These are phyloP conservation scores for Sebastes taczanowskii DNA, from an alignment of 2,797 vertebrate genomes.

Conservation along the genomic window DNA sequence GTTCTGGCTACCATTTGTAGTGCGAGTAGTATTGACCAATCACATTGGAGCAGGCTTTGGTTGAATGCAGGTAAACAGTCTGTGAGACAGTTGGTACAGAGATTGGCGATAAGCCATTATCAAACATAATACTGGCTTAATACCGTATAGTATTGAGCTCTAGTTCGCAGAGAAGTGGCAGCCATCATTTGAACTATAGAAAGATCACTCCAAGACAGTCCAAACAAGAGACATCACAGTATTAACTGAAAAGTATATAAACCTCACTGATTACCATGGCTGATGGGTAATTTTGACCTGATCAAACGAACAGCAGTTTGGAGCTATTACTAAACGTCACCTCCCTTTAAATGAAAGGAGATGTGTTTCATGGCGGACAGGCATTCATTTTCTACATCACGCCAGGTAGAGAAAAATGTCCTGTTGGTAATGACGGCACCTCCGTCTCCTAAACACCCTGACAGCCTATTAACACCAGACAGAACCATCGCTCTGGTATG, in stretches of 20 bases:
- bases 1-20: not conserved
- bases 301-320: not conserved
- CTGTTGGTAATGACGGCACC: slow-evolving; percentile 18
- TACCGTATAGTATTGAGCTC: not conserved
- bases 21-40: not conserved
- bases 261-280: not conserved
- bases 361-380: not conserved
- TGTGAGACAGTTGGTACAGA: no score
- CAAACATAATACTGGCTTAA: not conserved
- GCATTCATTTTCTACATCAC: slow-evolving; percentile 30
- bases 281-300: not conserved
- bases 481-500: slow-evolving; percentile 42
- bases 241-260: not conserved
- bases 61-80: no score
- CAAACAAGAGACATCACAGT: not conserved
- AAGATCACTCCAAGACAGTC: not conserved
- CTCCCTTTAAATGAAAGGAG: not conserved
- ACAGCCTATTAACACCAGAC: slow-evolving; percentile 44
- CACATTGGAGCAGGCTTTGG: not conserved
- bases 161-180: not conserved
- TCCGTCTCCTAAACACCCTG: slow-evolving; percentile 38
- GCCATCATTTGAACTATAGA: not conserved
- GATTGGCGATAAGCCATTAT: not conserved
- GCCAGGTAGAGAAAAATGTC: slow-evolving; percentile 18
- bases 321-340: not conserved